These are phyloP conservation scores for Protomyctophum bolini DNA, from an alignment of 2,113 vertebrate species.

Conservation along the genomic window DNA sequence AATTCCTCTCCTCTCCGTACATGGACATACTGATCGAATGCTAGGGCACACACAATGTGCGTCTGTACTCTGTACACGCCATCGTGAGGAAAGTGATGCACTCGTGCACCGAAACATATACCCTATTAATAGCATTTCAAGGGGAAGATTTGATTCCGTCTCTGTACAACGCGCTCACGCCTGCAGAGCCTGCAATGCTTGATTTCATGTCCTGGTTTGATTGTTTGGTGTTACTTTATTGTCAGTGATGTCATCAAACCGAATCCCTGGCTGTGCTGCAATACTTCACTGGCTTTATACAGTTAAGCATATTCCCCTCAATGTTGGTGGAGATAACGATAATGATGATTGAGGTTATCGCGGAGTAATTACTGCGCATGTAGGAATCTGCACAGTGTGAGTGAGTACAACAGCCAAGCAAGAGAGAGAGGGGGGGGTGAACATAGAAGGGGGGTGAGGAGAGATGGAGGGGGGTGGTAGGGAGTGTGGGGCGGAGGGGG, in stretches of 20 bases:
- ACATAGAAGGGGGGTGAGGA: background rate
- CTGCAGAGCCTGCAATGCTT: conserved; percentile 30
- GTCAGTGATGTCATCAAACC: conserved; percentile 52
- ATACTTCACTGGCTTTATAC: conserved; percentile 46
- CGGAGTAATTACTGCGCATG: conserved; percentile 69
- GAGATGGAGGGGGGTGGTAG: background rate
- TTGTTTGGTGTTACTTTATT: conserved; percentile 49
- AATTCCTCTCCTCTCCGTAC: conserved; percentile 66
- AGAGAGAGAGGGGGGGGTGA: conserved; percentile 38
- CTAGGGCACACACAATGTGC: conserved; percentile 37
- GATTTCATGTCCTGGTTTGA: conserved; percentile 53
- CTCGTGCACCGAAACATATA: conserved; percentile 64
- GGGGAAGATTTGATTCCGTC: conserved; percentile 56
- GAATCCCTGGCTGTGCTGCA: conserved; percentile 8
- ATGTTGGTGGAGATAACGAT: conserved; percentile 62
- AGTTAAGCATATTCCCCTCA: conserved; percentile 40
- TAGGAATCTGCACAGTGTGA: conserved; percentile 64
- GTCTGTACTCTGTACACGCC: background rate
- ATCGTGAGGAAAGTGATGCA: conserved; percentile 48
- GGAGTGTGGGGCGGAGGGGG: background rate
- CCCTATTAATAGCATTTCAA: conserved; percentile 66
- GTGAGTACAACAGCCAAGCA: conserved; percentile 68
- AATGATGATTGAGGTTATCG: conserved; percentile 73
- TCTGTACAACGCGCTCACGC: conserved; percentile 52
- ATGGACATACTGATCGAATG: conserved; percentile 34